Evolutionary conservation across 2,113 vertebrate genomes (phyloP), one percentile per base, ranked within the genome.

Genomic region (Atlantisia rogersi): DNA sequence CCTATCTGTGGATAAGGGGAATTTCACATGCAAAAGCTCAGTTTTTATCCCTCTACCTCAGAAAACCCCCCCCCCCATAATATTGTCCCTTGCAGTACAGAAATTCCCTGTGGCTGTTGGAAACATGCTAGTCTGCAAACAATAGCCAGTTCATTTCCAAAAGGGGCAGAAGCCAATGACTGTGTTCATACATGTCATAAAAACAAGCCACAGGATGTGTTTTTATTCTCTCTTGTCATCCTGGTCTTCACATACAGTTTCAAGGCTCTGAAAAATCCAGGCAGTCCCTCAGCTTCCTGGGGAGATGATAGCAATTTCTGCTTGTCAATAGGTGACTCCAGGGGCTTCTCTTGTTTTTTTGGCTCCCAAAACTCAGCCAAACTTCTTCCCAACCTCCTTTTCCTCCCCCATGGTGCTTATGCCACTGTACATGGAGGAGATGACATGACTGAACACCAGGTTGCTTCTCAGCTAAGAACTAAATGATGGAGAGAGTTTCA

Each of bases 191-290:
- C 96, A 95, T 90, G 88, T 76, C 70, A 65, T 76, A 76, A 94
- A 92, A 94, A 92, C 93, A 94, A 92, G 60, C 52, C 42, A 71
- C 71, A 92, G 88, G 60, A 90, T 89, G 71, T 74, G 37, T 90
- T 94, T 90, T 81, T 91, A 48, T 94, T 83, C 46, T 88, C 10
- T 63, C 56, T 63, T 86, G 68, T 63, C 82, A 70, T 80, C 32
- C 60, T 90, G 11, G 16, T 88, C 76, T 56, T 86, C 40, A 28
- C 39, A 59, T 50, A 25, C 25, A 83, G 17, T 74, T 95, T 81
- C 79, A 86, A 81, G 68, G 76, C 79, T 86, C 39, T 22, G 12
- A 94, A 82, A 88, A 69, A 39, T 60, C 37, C 0, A 0, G 46
- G 64, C 46, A 44, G n/a, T 82, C 32, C 60, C 37, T 75, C 78